Evolutionary conservation across 2,113 vertebrate genomes (phyloP).

Genomic region (Proterorhinus semilunaris): DNA sequence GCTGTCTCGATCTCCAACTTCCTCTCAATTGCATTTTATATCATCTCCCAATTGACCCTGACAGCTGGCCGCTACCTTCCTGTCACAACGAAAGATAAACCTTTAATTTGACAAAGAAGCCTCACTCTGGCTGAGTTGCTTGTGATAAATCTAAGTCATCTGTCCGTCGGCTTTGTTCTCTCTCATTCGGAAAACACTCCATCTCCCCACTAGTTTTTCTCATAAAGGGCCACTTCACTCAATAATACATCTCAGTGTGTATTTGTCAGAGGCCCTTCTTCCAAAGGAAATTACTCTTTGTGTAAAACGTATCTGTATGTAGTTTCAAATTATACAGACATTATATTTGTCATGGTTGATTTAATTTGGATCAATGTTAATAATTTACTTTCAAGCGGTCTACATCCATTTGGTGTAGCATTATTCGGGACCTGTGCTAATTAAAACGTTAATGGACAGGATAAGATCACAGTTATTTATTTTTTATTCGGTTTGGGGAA

Average conservation of each 20-base stretch:
- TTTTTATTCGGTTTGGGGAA: too few relatives aligned
- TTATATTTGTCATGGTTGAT: too few relatives aligned
- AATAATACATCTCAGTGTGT: constrained; percentile 44
- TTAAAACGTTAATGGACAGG: too few relatives aligned
- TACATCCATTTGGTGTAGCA: too few relatives aligned
- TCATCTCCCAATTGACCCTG: constrained; percentile 6
- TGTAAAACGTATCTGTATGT: too few relatives aligned
- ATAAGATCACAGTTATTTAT: too few relatives aligned
- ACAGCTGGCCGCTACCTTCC: neutral
- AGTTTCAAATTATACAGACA: too few relatives aligned
- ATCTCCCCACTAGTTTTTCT: constrained; percentile 19
- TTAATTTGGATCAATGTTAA: too few relatives aligned
- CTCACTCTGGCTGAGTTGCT: constrained; percentile 8
- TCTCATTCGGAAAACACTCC: constrained; percentile 2
- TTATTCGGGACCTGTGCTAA: too few relatives aligned
- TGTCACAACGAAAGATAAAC: constrained; percentile 10
- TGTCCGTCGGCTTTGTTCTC: constrained; percentile 39
- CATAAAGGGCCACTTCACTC: constrained; percentile 36
- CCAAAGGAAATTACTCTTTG: neutral
- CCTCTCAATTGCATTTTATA: too few relatives aligned
- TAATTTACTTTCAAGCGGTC: too few relatives aligned
- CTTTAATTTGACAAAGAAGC: constrained; percentile 19
- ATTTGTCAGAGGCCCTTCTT: constrained; percentile 17
- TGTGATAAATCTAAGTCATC: constrained; percentile 37
- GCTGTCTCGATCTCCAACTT: too few relatives aligned